phyloP scores from a whole-genome alignment of 1,140 invertebrate genomes.

The Lysiphlebus fabarum region DNA sequence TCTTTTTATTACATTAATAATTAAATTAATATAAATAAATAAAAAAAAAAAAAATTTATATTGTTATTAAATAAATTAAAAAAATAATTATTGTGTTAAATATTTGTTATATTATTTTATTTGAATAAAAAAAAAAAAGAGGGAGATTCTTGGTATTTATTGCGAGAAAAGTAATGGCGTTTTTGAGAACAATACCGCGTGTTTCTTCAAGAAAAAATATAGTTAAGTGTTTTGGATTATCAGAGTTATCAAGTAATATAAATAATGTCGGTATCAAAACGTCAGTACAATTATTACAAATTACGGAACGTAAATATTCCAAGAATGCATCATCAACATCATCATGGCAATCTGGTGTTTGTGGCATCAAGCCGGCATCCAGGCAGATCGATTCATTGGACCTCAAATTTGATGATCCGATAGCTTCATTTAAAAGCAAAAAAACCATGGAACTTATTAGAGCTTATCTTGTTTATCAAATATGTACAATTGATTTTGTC shows the following conservation, averaged over 20 bases:
- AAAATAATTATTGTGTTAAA: no score
- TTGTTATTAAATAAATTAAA: no score
- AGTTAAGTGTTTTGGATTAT: conserved; percentile 30
- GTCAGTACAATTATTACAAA: conserved; percentile 38
- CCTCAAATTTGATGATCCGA: conserved; percentile 78
- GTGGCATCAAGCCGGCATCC: conserved; percentile 36
- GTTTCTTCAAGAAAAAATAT: conserved; percentile 39
- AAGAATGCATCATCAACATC: conserved; percentile 25
- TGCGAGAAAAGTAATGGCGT: conserved; percentile 39
- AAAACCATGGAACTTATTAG: conserved; percentile 89
- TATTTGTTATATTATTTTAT: no score
- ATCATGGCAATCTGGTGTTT: conserved; percentile 21
- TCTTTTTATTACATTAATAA: background rate
- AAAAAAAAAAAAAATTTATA: no score
- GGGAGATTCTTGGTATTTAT: no score
- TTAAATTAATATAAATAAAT: no score
- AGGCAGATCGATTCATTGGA: conserved; percentile 76
- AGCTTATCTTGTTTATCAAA: conserved; percentile 88
- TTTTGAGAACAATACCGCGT: conserved; percentile 43
- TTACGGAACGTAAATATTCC: conserved; percentile 35
- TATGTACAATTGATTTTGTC: conserved; percentile 85
- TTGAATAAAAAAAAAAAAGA: no score
- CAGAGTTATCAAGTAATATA: conserved; percentile 21
- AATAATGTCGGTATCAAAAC: conserved; percentile 17
- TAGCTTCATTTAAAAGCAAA: conserved; percentile 89